phyloP scores from a whole-genome alignment of 2,888 invertebrate species.

The Hyles lineata region DNA sequence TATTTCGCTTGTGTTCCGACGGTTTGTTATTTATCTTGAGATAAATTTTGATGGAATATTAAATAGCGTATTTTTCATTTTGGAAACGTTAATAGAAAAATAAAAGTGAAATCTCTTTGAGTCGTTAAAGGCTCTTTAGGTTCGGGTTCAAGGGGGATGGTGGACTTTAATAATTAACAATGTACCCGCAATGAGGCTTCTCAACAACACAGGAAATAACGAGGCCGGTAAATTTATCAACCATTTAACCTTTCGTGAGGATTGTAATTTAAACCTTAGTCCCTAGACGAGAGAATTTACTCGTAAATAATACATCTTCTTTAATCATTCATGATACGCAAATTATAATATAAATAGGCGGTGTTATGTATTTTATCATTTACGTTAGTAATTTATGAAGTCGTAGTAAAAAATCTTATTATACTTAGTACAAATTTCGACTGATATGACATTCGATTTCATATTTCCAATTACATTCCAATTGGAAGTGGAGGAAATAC shows the following conservation, averaged over 20 bases:
- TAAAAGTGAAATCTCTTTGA: conserved; percentile 47
- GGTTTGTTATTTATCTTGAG: conserved; percentile 2
- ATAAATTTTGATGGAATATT: conserved; percentile 1
- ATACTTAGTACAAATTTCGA: too few species aligned
- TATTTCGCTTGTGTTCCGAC: conserved; percentile 1
- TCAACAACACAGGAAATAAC: conserved; percentile 57
- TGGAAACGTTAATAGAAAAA: conserved; percentile 35
- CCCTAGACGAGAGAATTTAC: conserved; percentile 2
- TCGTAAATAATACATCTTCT: background rate
- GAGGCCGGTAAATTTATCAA: conserved; percentile 62
- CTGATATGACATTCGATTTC: too few species aligned
- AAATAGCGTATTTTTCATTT: conserved; percentile 7
- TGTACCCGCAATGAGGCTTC: conserved; percentile 55
- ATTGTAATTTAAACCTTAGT: conserved; percentile 42
- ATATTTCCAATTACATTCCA: too few species aligned
- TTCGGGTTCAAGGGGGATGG: conserved; percentile 52
- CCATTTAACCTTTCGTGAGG: conserved; percentile 54
- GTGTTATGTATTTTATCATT: too few species aligned
- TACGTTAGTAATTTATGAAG: too few species aligned
- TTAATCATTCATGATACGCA: background rate
- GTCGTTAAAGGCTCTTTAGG: conserved; percentile 59
- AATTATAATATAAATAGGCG: background rate
- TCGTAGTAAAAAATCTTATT: too few species aligned
- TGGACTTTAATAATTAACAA: conserved; percentile 66
- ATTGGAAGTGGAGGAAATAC: too few species aligned